Evolutionary conservation across 2,113 vertebrate species (phyloP), one percentile per base, ranked within the genome.

Genomic region (Peromyscus maniculatus): DNA sequence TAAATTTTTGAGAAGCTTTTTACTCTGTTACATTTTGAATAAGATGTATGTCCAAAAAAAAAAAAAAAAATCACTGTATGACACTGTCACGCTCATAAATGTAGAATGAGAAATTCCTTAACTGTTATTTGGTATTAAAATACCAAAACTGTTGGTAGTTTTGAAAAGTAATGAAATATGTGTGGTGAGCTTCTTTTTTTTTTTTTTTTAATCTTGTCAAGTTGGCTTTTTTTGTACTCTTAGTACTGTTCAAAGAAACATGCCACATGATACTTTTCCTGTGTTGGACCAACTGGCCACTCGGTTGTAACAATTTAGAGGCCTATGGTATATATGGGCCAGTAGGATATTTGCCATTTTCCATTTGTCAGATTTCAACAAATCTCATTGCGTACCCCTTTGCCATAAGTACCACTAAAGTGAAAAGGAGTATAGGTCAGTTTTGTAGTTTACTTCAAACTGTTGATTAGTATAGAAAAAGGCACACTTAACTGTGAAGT

Each of bases 361-460:
- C 97, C 97, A 98, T 98, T 96, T 98, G 97, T 98, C 98, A 98
- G 98, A 98, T 86, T 97, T 97, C 96, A 98, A 72, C 93, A 72
- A 95, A 87, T 97, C 96, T 96, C 97, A 96, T 96, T 98, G 97
- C 98, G 97, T 97, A 96, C 96, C 96, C 95, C 87, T n/a, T 87
- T 97, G 95, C 93, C 0, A 93, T 96, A 98, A 98, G 98, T 98
- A 95, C 96, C 96, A 96, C 97, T 96, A 36, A 92, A 87, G 93
- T 98, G 93, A 69, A 91, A 96, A 98, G 98, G 99, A 99, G 99
- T 97, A 98, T 98, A 99, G 98, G 98, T 99, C 98, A 99, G 98
- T 98, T 97, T 97, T 43, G 96, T 97, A 91, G 57, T 87, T 94
- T 75, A 0, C 5, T 92, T 97, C 19, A 78, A 8, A 13, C 87